Conservation (phyloP, 2,888 invertebrate genomes). For the Cremastobaeus sp. region DNA sequence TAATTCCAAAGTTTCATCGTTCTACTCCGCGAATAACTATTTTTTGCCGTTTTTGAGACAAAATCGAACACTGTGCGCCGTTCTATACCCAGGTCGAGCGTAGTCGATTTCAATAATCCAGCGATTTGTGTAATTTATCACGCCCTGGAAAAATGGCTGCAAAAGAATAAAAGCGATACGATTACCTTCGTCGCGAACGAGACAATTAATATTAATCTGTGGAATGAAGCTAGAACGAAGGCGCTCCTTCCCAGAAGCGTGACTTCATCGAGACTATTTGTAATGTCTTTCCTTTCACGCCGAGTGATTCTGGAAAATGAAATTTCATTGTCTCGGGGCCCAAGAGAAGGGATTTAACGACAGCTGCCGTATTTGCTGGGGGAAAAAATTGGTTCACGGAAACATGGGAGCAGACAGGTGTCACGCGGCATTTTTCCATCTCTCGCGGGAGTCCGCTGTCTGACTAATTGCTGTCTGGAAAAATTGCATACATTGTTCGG, state of each 20-base stretch:
- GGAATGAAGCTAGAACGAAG: conserved; percentile 52
- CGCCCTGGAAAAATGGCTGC: conserved; percentile 15
- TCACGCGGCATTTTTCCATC: conserved; percentile 22
- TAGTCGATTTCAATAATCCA: too few species aligned
- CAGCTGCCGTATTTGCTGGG: conserved; percentile 22
- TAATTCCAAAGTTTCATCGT: too few species aligned
- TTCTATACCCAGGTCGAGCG: too few species aligned
- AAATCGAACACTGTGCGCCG: too few species aligned
- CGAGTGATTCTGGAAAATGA: conserved; percentile 58
- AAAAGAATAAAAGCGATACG: conserved; percentile 33
- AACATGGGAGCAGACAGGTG: conserved; percentile 40
- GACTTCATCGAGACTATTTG: conserved; percentile 59
- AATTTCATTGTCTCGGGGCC: conserved; percentile 51
- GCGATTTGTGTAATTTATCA: too few species aligned
- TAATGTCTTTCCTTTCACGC: conserved; percentile 61
- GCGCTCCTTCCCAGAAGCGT: conserved; percentile 59
- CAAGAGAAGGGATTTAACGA: conserved; percentile 41
- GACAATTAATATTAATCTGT: conserved; percentile 59
- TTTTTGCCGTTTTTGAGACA: too few species aligned
- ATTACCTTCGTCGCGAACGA: conserved; percentile 44
- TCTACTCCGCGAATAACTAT: too few species aligned
- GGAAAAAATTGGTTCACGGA: conserved; percentile 47
- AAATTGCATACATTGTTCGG: conserved; percentile 35
- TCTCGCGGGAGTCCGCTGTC: too few species aligned
- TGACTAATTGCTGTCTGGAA: conserved; percentile 34